Percentiles rank a stretch among this genome's conserved stretches.
Conservation (phyloP, 1,140 invertebrate genomes). For the Heliconius nattereri region DNA sequence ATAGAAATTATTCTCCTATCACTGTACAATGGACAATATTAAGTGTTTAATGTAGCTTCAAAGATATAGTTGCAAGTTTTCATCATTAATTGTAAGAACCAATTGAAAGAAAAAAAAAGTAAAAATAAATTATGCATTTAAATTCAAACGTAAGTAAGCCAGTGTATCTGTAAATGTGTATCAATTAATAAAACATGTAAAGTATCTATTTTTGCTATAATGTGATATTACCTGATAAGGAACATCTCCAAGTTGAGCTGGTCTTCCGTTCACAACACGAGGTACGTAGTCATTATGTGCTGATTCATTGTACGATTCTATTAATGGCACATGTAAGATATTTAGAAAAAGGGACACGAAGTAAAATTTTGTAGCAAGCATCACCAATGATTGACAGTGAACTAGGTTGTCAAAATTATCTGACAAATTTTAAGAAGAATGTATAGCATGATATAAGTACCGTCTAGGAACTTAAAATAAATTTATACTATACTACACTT, state of each 20-base stretch:
- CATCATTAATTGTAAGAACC: too few species aligned
- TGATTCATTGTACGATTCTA: conserved; percentile 5
- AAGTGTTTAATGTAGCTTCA: too few species aligned
- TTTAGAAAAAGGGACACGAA: conserved; percentile 20
- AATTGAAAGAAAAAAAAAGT: too few species aligned
- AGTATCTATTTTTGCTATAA: too few species aligned
- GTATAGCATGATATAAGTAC: not conserved
- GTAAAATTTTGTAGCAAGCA: conserved; percentile 16
- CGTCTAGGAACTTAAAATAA: not conserved
- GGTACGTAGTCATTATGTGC: conserved; percentile 40
- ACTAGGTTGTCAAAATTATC: not conserved
- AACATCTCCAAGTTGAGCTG: conserved; percentile 55
- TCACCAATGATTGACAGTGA: conserved; percentile 5
- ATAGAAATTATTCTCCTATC: too few species aligned
- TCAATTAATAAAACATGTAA: too few species aligned
- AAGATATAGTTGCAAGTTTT: too few species aligned
- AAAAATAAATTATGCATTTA: too few species aligned
- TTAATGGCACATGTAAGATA: not conserved
- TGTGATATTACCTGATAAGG: conserved; percentile 55
- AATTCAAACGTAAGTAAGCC: too few species aligned
- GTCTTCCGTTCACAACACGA: conserved; percentile 52
- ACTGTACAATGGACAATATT: too few species aligned
- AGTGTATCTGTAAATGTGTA: too few species aligned
- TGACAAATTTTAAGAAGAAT: not conserved
- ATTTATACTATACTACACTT: too few species aligned